phyloP scores from a whole-genome alignment of 2,113 vertebrate genomes.

The Leucoraja erinaceus region DNA sequence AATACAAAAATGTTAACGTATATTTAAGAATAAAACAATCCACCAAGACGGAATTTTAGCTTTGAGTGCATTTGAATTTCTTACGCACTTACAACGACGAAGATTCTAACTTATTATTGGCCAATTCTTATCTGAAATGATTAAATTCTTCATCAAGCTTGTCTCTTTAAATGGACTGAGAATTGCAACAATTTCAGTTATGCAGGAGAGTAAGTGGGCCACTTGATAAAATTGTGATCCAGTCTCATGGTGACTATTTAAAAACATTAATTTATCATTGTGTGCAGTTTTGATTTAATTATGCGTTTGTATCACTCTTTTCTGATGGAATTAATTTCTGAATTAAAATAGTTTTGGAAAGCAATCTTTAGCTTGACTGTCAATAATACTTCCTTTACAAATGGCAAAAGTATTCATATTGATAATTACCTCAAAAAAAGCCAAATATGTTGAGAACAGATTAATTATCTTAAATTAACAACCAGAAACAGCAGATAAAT shows the following conservation, averaged over 20 bases:
- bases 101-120: neutral
- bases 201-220: neutral
- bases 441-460: neutral
- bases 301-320: no score
- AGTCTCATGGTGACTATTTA: neutral
- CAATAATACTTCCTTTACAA: neutral
- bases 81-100: neutral
- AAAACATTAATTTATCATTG: neutral
- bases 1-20: no score
- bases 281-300: neutral
- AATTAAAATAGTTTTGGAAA: neutral
- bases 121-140: conserved; percentile 18
- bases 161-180: conserved; percentile 25
- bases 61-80: neutral
- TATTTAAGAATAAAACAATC: no score
- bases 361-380: neutral
- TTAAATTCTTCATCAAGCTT: neutral
- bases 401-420: neutral
- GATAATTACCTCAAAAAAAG: neutral
- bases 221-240: neutral
- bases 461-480: neutral
- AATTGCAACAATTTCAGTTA: conserved; percentile 15
- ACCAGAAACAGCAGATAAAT: no score
- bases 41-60: neutral
- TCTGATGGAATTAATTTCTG: neutral